Conservation (phyloP, 2,888 invertebrate genomes). For the Amiota minor region DNA sequence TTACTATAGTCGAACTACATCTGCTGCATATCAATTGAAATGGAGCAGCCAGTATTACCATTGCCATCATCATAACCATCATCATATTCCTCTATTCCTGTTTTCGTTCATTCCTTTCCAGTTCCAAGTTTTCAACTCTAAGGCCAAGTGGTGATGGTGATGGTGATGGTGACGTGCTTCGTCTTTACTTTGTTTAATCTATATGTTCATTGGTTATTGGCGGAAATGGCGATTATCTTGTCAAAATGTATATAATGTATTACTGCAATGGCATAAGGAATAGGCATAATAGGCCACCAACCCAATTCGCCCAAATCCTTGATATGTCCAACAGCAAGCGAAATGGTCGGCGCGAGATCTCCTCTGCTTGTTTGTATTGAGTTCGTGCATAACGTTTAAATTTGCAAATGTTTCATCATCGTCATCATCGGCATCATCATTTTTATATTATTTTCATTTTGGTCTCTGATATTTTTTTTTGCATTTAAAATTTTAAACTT, state of each 20-base stretch:
- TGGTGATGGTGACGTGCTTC: conserved; percentile 5
- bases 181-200: conserved; percentile 5
- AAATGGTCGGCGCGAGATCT: too few relatives aligned
- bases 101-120: background rate
- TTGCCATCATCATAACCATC: background rate
- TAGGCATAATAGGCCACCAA: too few relatives aligned
- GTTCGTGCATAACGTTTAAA: background rate
- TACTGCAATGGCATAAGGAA: background rate
- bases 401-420: conserved; percentile 1
- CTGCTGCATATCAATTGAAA: conserved; percentile 53
- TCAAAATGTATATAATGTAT: conserved; percentile 28
- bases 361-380: too few relatives aligned
- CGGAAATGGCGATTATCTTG: conserved; percentile 32
- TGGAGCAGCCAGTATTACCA: background rate
- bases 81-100: background rate
- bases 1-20: conserved; percentile 43
- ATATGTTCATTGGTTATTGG: conserved; percentile 25
- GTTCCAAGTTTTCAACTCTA: background rate
- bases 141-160: background rate
- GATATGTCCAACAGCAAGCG: too few relatives aligned
- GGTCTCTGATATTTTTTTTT: too few relatives aligned
- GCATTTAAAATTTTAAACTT: too few relatives aligned
- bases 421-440: background rate
- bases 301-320: too few relatives aligned
- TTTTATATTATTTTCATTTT: too few relatives aligned